Base-by-base conservation (phyloP, 2,797 vertebrate species). In the Euthynnus affinis region DNA sequence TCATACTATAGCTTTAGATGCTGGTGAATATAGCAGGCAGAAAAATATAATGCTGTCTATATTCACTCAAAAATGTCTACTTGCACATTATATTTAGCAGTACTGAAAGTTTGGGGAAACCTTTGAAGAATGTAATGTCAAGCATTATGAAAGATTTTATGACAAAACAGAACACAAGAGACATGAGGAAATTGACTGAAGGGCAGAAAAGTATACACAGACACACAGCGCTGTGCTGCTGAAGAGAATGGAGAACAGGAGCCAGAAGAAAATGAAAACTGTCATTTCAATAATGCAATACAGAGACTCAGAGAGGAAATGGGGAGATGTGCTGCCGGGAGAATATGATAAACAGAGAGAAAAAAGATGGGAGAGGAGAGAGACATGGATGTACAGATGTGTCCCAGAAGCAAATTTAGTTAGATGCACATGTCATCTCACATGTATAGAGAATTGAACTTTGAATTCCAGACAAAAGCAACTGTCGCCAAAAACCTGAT, bases 201-300 rank as follows among this genome's bases (percentile, higher is more conserved):
- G 25, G 22, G 17, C 61, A 72, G n/a, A 48, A 17, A 69, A 49
- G 32, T 5, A 40, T 55, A 29, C 49, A 53, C 40, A 64, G 34
- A 62, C 25, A 52, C 0, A 18, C 37, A 46, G n/a, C 9, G 12
- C n/a, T 42, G 64, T 23, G 56, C 20, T 42, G 63, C 57, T 68
- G 60, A 76, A 68, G 58, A 74, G 22, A 85, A 65, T 1, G 44
- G 18, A 75, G 32, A 82, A 63, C 49, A 74, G 14, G 4, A 52
- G 9, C 27, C 42, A 48, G 14, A 27, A 40, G 44, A 55, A 64
- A 13, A 68, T 46, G n/a, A 63, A 71, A 65, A 78, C 46, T 49
- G 57, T 68, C 66, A 49, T 82, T 88, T 90, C 61, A 90, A 86
- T 87, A 85, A 88, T 82, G 37, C 65, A 87, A 76, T 25, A 64